Evolutionary conservation across 2,797 vertebrate genomes (phyloP), one percentile per base, ranked within the genome.

Genomic region (Caiman crocodilus): DNA sequence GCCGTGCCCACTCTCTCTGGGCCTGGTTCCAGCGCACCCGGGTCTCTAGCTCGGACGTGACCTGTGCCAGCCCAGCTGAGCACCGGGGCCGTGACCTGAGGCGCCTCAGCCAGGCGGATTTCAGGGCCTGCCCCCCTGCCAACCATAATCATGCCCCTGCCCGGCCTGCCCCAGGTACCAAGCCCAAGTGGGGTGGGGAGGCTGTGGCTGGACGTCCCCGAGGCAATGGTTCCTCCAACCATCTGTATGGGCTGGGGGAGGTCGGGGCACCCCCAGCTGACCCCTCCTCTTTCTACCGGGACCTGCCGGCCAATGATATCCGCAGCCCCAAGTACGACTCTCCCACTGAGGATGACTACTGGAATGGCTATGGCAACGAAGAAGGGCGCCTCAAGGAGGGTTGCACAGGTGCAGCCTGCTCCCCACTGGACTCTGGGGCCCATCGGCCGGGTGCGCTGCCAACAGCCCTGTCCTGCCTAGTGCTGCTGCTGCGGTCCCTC

Each of bases 1-100:
- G 99, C 67, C 99, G 99, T 58, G 99, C 99, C 0, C 99, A 97
- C 63, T 97, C 99, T n/a, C 98, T 99, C 64, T 99, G 99, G 99
- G 99, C 99, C 94, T 99, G 99, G 99, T 99, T 99, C 98, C 98
- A 98, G 59, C 97, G 97, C 82, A 98, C 98, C 5, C 98, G 98
- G 1, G 98, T 99, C 93, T 99, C 99, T 96, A 99, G 98, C 98
- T 99, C 99, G 0, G 98, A 99, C 13, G 98, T 99, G 58, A 84
- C 98, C 69, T 99, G 99, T 88, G 95, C 97, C 76, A 98, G 98
- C 6, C 99, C 99, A 0, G 97, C 98, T 0, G 97, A 98, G 16
- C 98, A 98, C 82, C 98, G 98, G 1, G 99, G 99, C 92, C 98
- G 98, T 35, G 99, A 99, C 97, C 98, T 99, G 97, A 97, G 99